Evolutionary conservation across 2,113 vertebrate genomes (phyloP), one percentile per base, ranked within the genome.

Genomic region (Nerophis lumbriciformis): DNA sequence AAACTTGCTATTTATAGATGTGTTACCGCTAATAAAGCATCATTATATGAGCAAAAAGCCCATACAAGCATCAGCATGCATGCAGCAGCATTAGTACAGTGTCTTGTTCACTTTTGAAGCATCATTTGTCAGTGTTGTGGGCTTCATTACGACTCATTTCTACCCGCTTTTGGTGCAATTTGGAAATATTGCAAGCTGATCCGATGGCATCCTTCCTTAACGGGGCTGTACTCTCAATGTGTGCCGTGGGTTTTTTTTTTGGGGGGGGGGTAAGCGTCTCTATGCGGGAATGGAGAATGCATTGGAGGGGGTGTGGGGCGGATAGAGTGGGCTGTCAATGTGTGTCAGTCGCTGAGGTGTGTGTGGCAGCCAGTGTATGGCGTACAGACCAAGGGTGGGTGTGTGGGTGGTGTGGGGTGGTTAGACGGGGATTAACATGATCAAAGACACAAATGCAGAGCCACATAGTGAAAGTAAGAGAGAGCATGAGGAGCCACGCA

Each of bases 371-470:
- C 72, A 63, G 76, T 77, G 71, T 74, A 61, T 78, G 72, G 73
- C 42, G 65, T 71, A 64, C 66, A 51, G 77, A 71, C 56, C 37
- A 15, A 14, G 47, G 35, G 52, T 65, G 66, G 68, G 78, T 5
- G 78, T 3, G 28, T 28, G 28, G 28, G 28, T 2, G 28, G 28
- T 28, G 28, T 28, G 28, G 28, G 28, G 74, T 68, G 5, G 72
- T 69, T 66, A 71, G 79, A 73, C 73, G 82, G 78, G 86, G 86
- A 89, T 89, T 87, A 89, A 79, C 68, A 60, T 86, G 85, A 89
- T 86, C 86, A 89, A 88, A 88, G 86, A 83, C 75, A 79, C 76
- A 77, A 78, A 83, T 76, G 68, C 83, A 80, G 80, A 83, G 71
- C 76, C 85, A 81, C 77, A 84, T 79, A 62, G 77, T 73, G 65